A percentile compares a stretch with the other conserved stretches of the same genome.
phyloP scores from a whole-genome alignment of 2,797 vertebrate species.

The Pristis pectinata region DNA sequence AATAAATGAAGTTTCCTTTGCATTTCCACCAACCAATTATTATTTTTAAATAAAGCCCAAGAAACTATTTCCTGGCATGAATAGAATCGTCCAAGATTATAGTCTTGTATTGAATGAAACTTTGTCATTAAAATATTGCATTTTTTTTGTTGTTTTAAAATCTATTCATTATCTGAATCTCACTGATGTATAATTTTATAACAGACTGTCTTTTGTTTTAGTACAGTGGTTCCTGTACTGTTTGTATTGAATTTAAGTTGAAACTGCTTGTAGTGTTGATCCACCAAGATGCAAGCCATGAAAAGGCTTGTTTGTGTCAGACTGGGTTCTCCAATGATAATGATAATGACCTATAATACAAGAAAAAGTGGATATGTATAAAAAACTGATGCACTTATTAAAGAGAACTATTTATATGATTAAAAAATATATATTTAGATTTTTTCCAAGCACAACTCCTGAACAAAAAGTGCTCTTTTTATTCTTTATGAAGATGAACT shows the following conservation, averaged over 20 bases:
- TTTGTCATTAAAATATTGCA: conserved; percentile 22
- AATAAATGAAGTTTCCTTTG: conserved; percentile 34
- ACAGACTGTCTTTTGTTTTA: conserved; percentile 57
- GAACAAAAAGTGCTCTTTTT: conserved; percentile 67
- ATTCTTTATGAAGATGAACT: conserved; percentile 67
- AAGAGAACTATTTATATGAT: conserved; percentile 75
- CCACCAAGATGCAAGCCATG: conserved; percentile 54
- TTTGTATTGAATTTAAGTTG: conserved; percentile 55
- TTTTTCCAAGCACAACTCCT: conserved; percentile 70
- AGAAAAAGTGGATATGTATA: conserved; percentile 55
- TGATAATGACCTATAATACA: conserved; percentile 38
- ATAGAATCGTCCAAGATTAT: conserved; percentile 25
- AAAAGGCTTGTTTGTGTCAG: conserved; percentile 57
- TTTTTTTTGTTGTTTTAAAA: conserved; percentile 21
- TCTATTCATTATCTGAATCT: conserved; percentile 22
- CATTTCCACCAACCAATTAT: conserved; percentile 22
- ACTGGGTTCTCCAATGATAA: conserved; percentile 46
- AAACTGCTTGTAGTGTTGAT: conserved; percentile 48
- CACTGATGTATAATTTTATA: conserved; percentile 49
- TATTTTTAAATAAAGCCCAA: conserved; percentile 30
- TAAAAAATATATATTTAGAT: conserved; percentile 71
- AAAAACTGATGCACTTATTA: conserved; percentile 67
- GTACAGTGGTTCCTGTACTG: conserved; percentile 53
- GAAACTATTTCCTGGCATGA: conserved; percentile 35
- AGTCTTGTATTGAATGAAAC: conserved; percentile 28